Conservation (phyloP, 2,888 invertebrate genomes). For the Furcula furcula region DNA sequence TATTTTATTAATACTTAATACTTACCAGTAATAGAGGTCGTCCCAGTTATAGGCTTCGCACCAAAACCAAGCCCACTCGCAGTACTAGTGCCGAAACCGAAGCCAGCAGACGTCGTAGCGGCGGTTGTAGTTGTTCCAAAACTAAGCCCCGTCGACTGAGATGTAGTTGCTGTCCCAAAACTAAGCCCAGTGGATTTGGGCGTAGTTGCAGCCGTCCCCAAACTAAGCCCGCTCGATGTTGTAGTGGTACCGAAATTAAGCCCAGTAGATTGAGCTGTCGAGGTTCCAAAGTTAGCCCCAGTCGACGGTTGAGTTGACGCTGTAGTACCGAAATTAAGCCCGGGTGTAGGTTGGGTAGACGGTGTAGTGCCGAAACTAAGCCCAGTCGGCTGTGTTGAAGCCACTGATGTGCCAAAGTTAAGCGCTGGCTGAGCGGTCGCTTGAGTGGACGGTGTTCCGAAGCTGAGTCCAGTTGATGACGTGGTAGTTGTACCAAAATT, state of each 20-base stretch:
- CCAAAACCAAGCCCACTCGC: conserved; percentile 28
- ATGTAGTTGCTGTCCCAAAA: conserved; percentile 15
- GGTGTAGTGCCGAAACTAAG: conserved; percentile 20
- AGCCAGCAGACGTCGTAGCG: no score
- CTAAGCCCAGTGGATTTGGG: conserved; percentile 9
- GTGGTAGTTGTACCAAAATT: conserved; percentile 17
- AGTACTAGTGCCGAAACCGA: conserved; percentile 5
- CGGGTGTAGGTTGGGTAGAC: conserved; percentile 1
- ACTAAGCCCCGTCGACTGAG: conserved; percentile 14
- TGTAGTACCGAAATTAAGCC: conserved; percentile 13
- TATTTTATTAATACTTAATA: no score
- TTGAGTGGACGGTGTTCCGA: conserved; percentile 2
- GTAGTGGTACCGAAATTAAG: conserved; percentile 19
- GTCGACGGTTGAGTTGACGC: conserved; percentile 4
- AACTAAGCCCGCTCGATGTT: conserved; percentile 10
- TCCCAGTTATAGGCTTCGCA: conserved; percentile 34
- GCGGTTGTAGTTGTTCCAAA: conserved; percentile 14
- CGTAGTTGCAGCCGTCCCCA: conserved; percentile 6
- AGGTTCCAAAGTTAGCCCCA: conserved; percentile 13
- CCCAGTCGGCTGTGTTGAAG: conserved; percentile 11
- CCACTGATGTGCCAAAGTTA: conserved; percentile 7
- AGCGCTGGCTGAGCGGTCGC: conserved; percentile 11
- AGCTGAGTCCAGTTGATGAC: conserved; percentile 13
- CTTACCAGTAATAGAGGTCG: no score
- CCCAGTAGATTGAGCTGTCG: conserved; percentile 8